Evolutionary conservation across 2,113 vertebrate species (phyloP).

Genomic region (Phylloscopus trochilus): DNA sequence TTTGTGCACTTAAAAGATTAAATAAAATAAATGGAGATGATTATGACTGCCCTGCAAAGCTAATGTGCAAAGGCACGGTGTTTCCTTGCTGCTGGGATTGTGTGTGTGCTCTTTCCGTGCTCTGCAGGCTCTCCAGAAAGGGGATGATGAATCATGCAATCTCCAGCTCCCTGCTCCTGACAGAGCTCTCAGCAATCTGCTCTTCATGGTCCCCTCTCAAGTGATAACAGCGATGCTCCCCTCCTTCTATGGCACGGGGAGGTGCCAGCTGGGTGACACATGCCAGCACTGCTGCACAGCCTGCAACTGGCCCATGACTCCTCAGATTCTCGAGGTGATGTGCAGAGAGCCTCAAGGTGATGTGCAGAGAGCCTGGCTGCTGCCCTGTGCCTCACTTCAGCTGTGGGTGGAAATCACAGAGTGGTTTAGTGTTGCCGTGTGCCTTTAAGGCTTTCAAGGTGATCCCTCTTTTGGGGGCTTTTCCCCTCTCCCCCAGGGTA

Average conservation of each 20-base stretch:
- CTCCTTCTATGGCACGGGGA: neutral
- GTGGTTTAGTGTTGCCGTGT: too few species aligned
- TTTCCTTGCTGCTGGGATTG: neutral
- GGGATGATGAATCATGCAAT: neutral
- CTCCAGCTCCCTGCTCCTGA: neutral
- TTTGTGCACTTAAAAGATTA: slow-evolving; percentile 67
- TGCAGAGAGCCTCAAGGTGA: neutral
- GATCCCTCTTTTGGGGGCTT: too few species aligned
- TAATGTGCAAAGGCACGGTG: neutral
- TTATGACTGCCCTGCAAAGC: slow-evolving; percentile 10
- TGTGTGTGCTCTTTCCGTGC: neutral
- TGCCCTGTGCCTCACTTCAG: accelerated
- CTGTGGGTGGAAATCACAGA: neutral
- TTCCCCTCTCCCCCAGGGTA: too few species aligned
- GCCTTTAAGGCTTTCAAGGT: too few species aligned
- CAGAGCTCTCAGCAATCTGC: neutral
- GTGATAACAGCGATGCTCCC: neutral
- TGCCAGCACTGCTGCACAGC: neutral
- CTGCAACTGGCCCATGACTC: neutral
- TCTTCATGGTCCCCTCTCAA: neutral
- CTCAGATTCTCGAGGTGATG: neutral
- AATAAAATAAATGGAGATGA: slow-evolving; percentile 40
- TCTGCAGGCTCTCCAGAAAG: neutral
- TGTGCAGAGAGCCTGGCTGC: accelerated
- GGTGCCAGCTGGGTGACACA: neutral